phyloP scores from a whole-genome alignment of 1,140 invertebrate species.

The Leptopilina boulardi region DNA sequence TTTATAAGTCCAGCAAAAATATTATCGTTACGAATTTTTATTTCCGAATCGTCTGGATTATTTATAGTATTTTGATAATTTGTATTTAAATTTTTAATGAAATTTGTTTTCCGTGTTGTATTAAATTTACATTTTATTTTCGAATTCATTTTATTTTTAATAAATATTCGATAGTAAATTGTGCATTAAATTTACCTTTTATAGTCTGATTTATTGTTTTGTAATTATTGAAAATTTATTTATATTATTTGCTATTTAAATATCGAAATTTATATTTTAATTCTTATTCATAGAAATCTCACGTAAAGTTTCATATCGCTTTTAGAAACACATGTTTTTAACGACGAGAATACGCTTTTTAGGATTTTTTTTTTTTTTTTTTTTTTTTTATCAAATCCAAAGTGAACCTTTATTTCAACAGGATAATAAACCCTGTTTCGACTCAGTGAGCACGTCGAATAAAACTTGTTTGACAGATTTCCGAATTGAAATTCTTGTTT shows the following conservation, averaged over 20 bases:
- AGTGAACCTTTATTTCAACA: slow-evolving; percentile 11
- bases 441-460: slow-evolving; percentile 12
- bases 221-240: too few species aligned
- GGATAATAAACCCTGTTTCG: slow-evolving; percentile 6
- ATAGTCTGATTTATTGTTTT: too few species aligned
- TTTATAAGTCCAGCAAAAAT: background rate
- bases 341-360: background rate
- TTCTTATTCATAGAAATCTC: background rate
- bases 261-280: background rate
- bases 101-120: too few species aligned
- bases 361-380: background rate
- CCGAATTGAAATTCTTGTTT: slow-evolving; percentile 15
- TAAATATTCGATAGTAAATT: too few species aligned
- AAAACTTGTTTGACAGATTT: slow-evolving; percentile 29
- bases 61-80: background rate
- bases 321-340: background rate
- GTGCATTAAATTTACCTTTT: too few species aligned
- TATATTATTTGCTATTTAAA: background rate
- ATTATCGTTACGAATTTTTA: background rate
- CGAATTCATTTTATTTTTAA: background rate
- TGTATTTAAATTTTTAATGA: background rate
- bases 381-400: background rate
- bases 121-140: too few species aligned
- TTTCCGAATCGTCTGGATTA: background rate
- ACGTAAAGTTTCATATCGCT: background rate